Conservation (phyloP, 2,797 vertebrate genomes). For the Tauraco hartlaubi region DNA sequence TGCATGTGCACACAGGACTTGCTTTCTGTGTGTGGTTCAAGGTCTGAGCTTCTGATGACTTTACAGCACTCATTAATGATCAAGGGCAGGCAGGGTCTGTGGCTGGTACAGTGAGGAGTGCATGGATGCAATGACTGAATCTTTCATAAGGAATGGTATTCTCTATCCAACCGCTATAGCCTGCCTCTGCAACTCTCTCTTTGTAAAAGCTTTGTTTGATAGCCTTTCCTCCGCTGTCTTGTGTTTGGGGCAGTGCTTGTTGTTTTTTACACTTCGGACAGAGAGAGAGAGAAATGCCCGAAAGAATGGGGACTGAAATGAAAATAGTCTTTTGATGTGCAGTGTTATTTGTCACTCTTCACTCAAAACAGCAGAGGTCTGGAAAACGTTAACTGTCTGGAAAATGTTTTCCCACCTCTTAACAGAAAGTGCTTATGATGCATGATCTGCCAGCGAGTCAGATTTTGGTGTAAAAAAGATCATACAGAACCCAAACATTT, state of each 20-base stretch:
- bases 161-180: background rate
- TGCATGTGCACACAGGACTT: background rate
- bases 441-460: background rate
- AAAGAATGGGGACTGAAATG: background rate
- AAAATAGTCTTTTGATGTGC: background rate
- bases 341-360: constrained; percentile 37
- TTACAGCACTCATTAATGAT: background rate
- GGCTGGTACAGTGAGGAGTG: background rate
- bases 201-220: background rate
- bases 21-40: background rate
- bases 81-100: rapidly evolving
- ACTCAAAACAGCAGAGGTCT: constrained; percentile 33
- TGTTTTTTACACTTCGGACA: background rate
- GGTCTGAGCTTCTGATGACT: background rate
- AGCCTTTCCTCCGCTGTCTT: background rate
- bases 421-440: constrained; percentile 23
- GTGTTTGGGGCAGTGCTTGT: background rate
- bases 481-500: background rate
- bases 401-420: constrained; percentile 23
- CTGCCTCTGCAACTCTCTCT: background rate
- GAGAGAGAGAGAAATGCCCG: background rate
- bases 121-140: background rate
- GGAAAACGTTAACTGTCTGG: constrained; percentile 42
- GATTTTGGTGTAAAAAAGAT: constrained; percentile 4
- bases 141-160: background rate